Conservation (phyloP, 2,797 vertebrate species). For the Eulemur coronatus region DNA sequence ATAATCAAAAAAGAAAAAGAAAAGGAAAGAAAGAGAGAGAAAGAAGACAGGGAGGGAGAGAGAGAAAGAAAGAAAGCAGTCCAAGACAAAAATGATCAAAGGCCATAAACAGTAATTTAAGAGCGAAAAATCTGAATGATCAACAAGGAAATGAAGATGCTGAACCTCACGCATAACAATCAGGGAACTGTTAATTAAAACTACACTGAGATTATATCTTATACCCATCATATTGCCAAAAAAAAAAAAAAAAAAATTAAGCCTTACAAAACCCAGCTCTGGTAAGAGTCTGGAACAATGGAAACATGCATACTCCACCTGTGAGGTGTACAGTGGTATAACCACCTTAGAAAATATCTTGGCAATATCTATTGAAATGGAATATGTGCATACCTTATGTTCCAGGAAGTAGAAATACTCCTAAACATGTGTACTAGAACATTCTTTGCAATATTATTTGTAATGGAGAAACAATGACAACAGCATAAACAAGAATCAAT, state of each 20-base stretch:
- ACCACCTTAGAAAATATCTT: neutral
- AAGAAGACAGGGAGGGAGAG: neutral
- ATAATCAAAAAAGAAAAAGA: neutral
- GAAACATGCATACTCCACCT: neutral
- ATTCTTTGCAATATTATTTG: neutral
- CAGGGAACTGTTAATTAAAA: neutral
- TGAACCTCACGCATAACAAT: neutral
- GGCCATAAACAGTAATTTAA: neutral
- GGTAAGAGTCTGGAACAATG: neutral
- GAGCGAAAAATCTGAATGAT: neutral
- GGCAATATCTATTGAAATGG: neutral
- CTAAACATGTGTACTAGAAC: neutral
- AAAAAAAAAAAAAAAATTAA: neutral
- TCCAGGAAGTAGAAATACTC: neutral
- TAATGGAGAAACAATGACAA: neutral
- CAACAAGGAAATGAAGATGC: neutral
- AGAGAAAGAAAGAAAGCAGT: neutral
- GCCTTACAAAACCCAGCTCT: neutral
- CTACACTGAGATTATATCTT: neutral
- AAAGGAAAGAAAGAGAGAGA: neutral
- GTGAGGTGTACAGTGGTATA: rapidly evolving
- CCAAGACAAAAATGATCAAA: neutral
- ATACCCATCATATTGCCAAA: neutral
- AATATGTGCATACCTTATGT: neutral
- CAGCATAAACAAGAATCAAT: neutral